Evolutionary conservation across 1,140 invertebrate genomes (phyloP).

Genomic region (Argopecten irradians): DNA sequence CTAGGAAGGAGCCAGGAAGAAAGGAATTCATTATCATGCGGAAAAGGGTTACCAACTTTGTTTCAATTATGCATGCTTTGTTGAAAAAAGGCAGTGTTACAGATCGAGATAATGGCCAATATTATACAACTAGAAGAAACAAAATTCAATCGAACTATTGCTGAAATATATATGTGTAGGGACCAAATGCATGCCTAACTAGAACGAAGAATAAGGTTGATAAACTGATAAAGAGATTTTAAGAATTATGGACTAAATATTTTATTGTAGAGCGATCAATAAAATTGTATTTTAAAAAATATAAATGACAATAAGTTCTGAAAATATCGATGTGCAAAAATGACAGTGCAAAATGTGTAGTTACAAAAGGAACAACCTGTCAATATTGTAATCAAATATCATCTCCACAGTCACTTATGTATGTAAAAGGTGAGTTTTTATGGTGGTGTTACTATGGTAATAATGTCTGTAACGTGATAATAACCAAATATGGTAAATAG

Average conservation of each 20-base stretch:
- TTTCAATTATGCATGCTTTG: neutral
- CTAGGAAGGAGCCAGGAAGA: neutral
- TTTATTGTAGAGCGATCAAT: too few species aligned
- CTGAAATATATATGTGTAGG: neutral
- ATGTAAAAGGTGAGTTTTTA: neutral
- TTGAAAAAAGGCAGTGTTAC: neutral
- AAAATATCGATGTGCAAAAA: neutral
- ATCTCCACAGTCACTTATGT: neutral
- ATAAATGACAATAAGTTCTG: too few species aligned
- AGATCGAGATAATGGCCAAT: too few species aligned
- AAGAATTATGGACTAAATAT: neutral
- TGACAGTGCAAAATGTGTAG: neutral
- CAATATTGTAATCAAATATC: neutral
- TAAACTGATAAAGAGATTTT: neutral
- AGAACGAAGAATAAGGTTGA: neutral
- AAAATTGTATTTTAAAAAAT: too few species aligned
- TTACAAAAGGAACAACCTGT: too few species aligned
- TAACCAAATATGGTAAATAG: neutral
- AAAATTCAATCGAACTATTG: too few species aligned
- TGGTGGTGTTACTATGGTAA: neutral
- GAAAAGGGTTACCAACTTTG: neutral
- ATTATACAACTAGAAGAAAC: too few species aligned
- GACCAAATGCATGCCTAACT: neutral
- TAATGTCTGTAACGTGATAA: neutral
- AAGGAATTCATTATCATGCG: neutral